phyloP scores from a whole-genome alignment of 1,140 invertebrate species.

The Zophobas atratus region DNA sequence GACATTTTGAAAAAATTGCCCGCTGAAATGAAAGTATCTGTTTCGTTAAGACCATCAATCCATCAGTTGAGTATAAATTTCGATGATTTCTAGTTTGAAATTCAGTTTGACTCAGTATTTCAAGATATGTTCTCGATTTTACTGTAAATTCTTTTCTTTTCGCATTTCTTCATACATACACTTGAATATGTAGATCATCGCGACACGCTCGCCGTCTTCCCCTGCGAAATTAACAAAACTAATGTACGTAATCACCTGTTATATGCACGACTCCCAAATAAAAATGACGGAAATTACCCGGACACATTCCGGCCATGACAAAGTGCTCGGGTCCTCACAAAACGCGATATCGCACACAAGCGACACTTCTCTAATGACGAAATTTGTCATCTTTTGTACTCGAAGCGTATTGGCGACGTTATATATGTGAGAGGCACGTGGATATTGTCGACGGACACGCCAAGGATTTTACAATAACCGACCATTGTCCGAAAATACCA shows the following conservation, averaged over 20 bases:
- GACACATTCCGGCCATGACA: conserved; percentile 52
- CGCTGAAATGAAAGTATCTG: no score
- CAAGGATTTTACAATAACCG: conserved; percentile 54
- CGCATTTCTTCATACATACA: no score
- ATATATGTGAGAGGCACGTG: conserved; percentile 47
- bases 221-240: conserved; percentile 47
- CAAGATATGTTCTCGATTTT: no score
- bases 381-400: conserved; percentile 59
- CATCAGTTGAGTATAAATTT: no score
- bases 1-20: no score
- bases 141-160: no score
- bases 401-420: conserved; percentile 55
- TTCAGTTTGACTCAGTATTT: no score
- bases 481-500: conserved; percentile 48
- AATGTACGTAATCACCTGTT: conserved; percentile 49
- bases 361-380: conserved; percentile 57
- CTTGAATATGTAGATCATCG: not conserved
- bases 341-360: conserved; percentile 54
- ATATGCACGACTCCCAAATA: conserved; percentile 38
- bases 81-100: no score
- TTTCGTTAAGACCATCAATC: no score
- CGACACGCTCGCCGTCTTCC: not conserved
- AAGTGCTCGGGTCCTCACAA: conserved; percentile 51
- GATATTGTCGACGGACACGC: conserved; percentile 56
- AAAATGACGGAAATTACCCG: conserved; percentile 52